Conservation (phyloP, 2,888 invertebrate genomes). For the Ochlodes sylvanus region DNA sequence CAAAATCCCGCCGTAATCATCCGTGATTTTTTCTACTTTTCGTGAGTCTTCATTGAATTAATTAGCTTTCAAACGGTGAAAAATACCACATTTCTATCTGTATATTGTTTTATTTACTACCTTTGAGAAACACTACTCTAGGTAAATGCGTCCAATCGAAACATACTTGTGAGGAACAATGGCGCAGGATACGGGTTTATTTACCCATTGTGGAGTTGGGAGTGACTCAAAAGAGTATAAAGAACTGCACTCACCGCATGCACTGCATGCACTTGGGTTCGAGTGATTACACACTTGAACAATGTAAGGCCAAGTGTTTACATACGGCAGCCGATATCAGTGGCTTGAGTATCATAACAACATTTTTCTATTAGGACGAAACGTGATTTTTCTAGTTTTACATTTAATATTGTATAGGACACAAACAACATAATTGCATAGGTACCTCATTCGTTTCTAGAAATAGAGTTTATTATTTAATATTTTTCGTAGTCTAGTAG, state of each 20-base stretch:
- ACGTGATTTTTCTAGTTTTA: conserved; percentile 16
- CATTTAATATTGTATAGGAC: background rate
- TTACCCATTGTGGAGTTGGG: conserved; percentile 23
- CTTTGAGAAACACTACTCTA: background rate
- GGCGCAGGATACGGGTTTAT: conserved; percentile 17
- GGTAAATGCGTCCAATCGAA: conserved; percentile 12
- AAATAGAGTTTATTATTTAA: background rate
- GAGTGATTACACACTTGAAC: conserved; percentile 33
- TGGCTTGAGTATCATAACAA: conserved; percentile 1
- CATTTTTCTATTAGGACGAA: background rate
- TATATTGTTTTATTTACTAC: too few species aligned
- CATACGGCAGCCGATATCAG: conserved; percentile 27
- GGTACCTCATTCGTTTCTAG: background rate
- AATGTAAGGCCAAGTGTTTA: conserved; percentile 28
- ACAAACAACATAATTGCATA: background rate
- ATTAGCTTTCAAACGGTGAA: too few species aligned
- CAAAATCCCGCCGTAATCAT: too few species aligned
- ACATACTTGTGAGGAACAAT: conserved; percentile 22
- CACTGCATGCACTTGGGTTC: conserved; percentile 28
- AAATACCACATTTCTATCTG: too few species aligned
- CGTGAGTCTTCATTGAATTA: too few species aligned
- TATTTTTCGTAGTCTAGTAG: too few species aligned
- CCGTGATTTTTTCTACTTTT: too few species aligned
- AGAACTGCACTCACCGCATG: background rate
- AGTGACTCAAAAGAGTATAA: conserved; percentile 22